These are phyloP conservation scores for Pavo muticus DNA, from an alignment of 2,113 vertebrate genomes.

Conservation along the genomic window DNA sequence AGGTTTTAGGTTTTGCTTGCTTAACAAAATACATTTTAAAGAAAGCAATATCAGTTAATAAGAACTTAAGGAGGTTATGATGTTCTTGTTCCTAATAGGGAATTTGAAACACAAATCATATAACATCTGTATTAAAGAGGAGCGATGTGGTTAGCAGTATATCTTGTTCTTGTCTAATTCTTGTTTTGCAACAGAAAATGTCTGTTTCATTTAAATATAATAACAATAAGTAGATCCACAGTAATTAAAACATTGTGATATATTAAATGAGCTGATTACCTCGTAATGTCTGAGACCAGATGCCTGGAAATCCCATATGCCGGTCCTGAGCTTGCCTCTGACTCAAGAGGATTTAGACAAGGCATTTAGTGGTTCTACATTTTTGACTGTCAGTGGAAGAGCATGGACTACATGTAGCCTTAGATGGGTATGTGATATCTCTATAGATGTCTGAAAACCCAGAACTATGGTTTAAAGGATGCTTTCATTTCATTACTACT, in stretches of 20 bases:
- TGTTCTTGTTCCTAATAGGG: not conserved
- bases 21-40: constrained; percentile 70
- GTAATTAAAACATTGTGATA: not conserved
- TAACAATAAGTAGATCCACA: not conserved
- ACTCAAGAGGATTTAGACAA: not conserved
- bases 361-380: not conserved
- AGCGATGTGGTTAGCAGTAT: not conserved
- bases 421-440: no score
- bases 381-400: not conserved
- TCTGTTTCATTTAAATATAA: not conserved
- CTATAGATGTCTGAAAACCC: not conserved
- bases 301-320: not conserved
- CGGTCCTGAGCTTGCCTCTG: not conserved
- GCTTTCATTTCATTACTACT: not conserved
- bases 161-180: not conserved
- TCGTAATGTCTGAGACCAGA: not conserved
- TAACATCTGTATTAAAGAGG: not conserved
- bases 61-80: constrained; percentile 23
- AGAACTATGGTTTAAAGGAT: not conserved
- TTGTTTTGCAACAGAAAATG: not conserved
- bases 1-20: constrained; percentile 70
- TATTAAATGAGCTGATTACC: not conserved
- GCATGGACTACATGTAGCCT: fast-evolving
- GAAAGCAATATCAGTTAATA: constrained; percentile 25
- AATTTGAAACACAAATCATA: not conserved